phyloP scores from a whole-genome alignment of 1,140 invertebrate genomes.

The Drosophila pseudoobscura region DNA sequence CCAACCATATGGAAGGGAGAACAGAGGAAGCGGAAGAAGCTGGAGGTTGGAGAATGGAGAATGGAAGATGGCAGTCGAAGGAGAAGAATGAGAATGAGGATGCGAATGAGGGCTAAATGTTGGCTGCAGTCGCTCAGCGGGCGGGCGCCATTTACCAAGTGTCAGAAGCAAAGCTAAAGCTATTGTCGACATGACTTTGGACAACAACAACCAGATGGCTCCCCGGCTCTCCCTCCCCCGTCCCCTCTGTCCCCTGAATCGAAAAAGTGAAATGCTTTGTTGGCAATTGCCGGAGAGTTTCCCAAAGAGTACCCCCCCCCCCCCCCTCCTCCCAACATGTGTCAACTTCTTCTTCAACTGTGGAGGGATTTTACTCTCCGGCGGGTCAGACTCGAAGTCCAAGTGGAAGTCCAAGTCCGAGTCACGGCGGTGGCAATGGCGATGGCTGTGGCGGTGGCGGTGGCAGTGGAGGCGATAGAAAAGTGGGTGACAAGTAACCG shows the following conservation, averaged over 20 bases:
- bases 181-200: conserved; percentile 82
- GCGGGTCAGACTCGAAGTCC: conserved; percentile 9
- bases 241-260: background rate
- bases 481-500: conserved; percentile 81
- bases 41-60: background rate
- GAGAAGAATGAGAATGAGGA: conserved; percentile 1
- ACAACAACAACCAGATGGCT: conserved; percentile 53
- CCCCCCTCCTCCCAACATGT: conserved; percentile 52
- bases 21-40: background rate
- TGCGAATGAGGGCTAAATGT: conserved; percentile 37
- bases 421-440: too few species aligned
- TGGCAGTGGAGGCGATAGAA: conserved; percentile 34
- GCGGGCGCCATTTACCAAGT: conserved; percentile 82
- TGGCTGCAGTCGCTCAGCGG: conserved; percentile 72
- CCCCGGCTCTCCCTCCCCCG: background rate
- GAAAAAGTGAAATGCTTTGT: conserved; percentile 77
- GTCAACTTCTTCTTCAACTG: conserved; percentile 63
- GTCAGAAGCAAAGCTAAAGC: conserved; percentile 83
- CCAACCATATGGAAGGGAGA: conserved; percentile 11
- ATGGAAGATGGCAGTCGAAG: conserved; percentile 20
- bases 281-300: conserved; percentile 77
- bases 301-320: conserved; percentile 35
- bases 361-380: conserved; percentile 56
- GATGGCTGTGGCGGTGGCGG: background rate
- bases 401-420: too few species aligned